Evolutionary conservation across 2,797 vertebrate species (phyloP), one percentile per base, ranked within the genome.

Genomic region (Phyllotis vaccarum): DNA sequence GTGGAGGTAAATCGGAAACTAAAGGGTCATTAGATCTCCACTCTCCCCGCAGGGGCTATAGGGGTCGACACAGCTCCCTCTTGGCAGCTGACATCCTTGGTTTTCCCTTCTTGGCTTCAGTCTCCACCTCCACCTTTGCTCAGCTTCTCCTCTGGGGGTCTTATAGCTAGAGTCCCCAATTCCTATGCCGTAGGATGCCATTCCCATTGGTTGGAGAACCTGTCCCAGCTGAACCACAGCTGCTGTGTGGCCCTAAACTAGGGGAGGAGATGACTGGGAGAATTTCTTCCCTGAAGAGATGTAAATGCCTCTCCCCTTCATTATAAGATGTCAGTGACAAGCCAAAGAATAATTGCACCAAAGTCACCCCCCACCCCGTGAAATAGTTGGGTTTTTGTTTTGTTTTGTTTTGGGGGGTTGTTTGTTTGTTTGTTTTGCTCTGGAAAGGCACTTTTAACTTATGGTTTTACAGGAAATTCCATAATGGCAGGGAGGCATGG

Each of bases 121-220:
- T 5, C 46, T 54, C 21, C 62, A 34, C 2, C 3, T 43, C 70
- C 5, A 34, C 22, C 86, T 76, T 76, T n/a, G 11, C 43, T 78
- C 2, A 3, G 31, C 10, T 37, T 31, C 87, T 10, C 58, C 64
- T n/a, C 68, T 49, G 19, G 3, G n/a, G 21, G 31, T 43, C 83
- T 72, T 60, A 81, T 56, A 29, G 66, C 79, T 88, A 1, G 52
- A 56, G 21, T 16, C 8, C 27, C 46, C 24, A 24, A 62, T 40
- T 72, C 43, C 27, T 3, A 1, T 31, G 29, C 54, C 1, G 0
- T 31, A 72, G 62, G 79, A 75, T 70, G 6, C 3, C 16, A 4
- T 6, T 24, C 22, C 0, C 66, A 2, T 0, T 14, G 31, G 49
- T 4, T 21, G 0, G 0, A 1, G 10, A n/a, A 17, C 46, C n/a